phyloP scores from a whole-genome alignment of 2,797 vertebrate genomes.

The Uromys caudimaculatus region DNA sequence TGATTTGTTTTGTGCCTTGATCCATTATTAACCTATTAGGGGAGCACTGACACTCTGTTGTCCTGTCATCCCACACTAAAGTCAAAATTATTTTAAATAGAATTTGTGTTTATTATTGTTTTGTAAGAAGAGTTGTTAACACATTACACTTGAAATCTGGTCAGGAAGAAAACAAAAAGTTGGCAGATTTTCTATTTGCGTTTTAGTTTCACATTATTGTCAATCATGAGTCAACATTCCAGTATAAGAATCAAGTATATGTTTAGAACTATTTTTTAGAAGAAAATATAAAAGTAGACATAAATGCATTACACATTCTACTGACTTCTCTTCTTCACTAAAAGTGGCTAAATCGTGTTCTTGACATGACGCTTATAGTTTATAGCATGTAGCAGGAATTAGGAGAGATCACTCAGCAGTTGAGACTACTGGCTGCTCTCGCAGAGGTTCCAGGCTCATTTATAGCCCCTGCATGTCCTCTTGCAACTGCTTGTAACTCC shows the following conservation, averaged over 20 bases:
- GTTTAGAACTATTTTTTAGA: not conserved
- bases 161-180: not conserved
- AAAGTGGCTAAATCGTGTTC: not conserved
- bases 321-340: not conserved
- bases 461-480: not conserved
- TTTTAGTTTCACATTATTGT: slow-evolving; percentile 43
- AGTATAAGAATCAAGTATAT: not conserved
- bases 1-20: not conserved
- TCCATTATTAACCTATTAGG: not conserved
- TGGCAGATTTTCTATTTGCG: slow-evolving; percentile 5
- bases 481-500: not conserved
- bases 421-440: not conserved
- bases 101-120: slow-evolving; percentile 31
- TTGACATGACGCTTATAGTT: not conserved
- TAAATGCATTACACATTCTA: not conserved
- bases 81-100: slow-evolving; percentile 36
- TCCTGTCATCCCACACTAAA: not conserved
- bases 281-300: not conserved
- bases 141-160: slow-evolving; percentile 42
- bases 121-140: slow-evolving; percentile 51
- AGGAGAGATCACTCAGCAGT: not conserved
- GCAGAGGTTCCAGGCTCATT: too few relatives aligned
- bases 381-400: not conserved
- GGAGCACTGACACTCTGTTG: not conserved
- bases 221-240: slow-evolving; percentile 20